Evolutionary conservation across 2,797 vertebrate species (phyloP).

Genomic region (Graptemys geographica): DNA sequence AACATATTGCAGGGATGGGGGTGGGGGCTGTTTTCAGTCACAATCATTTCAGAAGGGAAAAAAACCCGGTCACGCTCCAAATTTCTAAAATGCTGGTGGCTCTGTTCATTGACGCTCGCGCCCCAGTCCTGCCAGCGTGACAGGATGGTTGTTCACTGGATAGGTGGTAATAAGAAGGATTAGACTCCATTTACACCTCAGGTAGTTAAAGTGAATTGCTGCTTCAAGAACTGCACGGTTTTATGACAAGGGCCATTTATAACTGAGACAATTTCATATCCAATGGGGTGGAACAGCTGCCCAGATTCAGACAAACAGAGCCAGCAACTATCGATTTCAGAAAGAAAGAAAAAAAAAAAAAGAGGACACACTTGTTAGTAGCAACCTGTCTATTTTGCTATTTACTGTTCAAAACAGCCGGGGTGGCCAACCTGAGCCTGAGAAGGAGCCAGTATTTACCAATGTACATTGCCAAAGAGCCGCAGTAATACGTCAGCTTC

Average conservation of each 20-base stretch:
- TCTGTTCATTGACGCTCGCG: background rate
- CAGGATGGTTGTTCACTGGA: background rate
- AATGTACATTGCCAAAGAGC: too few relatives aligned
- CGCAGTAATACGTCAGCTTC: too few relatives aligned
- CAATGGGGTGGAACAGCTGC: background rate
- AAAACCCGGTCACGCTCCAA: accelerated
- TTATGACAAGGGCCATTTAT: background rate
- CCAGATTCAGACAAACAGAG: accelerated
- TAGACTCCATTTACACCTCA: background rate
- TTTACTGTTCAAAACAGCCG: background rate
- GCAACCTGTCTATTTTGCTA: background rate
- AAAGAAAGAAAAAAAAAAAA: background rate
- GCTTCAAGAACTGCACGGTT: background rate
- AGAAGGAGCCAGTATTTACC: too few relatives aligned
- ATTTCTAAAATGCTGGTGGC: accelerated
- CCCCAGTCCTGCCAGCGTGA: accelerated
- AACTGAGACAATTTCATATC: background rate
- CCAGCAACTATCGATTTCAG: background rate
- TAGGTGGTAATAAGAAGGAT: background rate
- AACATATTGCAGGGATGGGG: background rate
- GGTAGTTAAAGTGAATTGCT: background rate
- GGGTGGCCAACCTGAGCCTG: too few relatives aligned
- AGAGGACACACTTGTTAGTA: background rate
- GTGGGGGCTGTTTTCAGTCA: background rate
- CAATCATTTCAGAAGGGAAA: background rate